Base-by-base conservation (phyloP, 2,797 vertebrate genomes). In the Melopsittacus undulatus region DNA sequence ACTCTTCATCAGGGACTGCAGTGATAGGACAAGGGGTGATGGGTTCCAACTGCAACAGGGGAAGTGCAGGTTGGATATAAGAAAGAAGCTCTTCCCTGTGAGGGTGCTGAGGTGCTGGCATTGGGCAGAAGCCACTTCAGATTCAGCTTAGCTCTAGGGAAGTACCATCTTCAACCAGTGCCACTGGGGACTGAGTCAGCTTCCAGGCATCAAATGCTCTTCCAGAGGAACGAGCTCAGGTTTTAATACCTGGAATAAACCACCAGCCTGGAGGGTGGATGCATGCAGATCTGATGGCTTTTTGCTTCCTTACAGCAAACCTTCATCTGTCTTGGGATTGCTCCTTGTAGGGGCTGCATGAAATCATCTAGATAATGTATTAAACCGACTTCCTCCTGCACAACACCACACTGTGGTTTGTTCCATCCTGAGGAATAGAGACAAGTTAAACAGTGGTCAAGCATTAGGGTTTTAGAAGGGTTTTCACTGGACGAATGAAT, bases 241-340 rank as follows among this genome's bases (percentile, higher is more conserved):
- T 76, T 62, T 57, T 20, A 52, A 32, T 23, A 24, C 27, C 24
- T 30, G 43, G 30, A 66, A 64, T 45, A 72, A 66, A 52, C 10
- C 51, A 7, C 34, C 15, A 57, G 26, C 19, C 69, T 70, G 56
- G 26, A 74, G 34, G 24, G 29, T 36, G 34, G 9, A 49, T 46
- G 19, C 12, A 8, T 19, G 19, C 23, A 49, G 62, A 19, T 52
- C 34, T 38, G 26, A 63, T 69, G 32, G 18, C 45, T 70, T 46
- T 68, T 74, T 0, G 2, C 27, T 76, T 76, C 43, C 24, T 77
- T 63, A 54, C 3, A 74, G 51, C 20, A 73, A 79, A 73, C 9
- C 8, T 49, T 26, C 15, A 16, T 26, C 32, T 69, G 0, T 56
- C 12, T n/a, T 36, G 52, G 49, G 48, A 36, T 0, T 34, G 12